These are phyloP conservation scores for Brachionus angularis DNA, from an alignment of 1,140 invertebrate species.

Conservation along the genomic window DNA sequence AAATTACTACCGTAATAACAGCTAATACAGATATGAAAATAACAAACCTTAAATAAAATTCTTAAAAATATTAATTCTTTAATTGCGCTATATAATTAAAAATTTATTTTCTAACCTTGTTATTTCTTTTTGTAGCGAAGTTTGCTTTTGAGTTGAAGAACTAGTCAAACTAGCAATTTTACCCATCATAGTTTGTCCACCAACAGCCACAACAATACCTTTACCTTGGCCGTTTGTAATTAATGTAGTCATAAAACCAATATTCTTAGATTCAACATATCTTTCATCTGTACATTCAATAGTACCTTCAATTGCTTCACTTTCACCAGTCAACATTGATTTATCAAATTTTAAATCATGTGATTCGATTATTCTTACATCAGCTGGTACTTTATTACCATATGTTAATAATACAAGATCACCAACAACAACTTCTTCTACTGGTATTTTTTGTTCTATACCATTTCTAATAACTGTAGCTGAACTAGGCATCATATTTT, in stretches of 20 bases:
- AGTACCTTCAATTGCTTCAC: background rate
- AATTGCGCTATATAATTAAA: no score
- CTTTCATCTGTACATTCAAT: constrained; percentile 6
- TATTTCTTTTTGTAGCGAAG: constrained; percentile 24
- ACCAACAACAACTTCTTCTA: constrained; percentile 90
- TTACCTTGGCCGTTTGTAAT: constrained; percentile 13
- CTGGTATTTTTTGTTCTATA: constrained; percentile 63
- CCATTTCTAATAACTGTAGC: constrained; percentile 67
- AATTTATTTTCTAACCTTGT: constrained; percentile 8
- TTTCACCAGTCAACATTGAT: background rate
- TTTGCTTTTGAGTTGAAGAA: background rate
- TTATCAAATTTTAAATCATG: constrained; percentile 35
- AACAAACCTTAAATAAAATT: no score
- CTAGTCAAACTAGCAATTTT: constrained; percentile 2
- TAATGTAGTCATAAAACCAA: constrained; percentile 11
- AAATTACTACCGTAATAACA: background rate
- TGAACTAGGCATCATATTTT: constrained; percentile 59
- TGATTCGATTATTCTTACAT: constrained; percentile 81
- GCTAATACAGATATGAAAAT: background rate
- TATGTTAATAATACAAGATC: constrained; percentile 87
- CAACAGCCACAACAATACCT: constrained; percentile 40
- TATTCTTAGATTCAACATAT: constrained; percentile 19
- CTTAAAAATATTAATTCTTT: no score
- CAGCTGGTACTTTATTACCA: constrained; percentile 95
- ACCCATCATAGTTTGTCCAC: constrained; percentile 27